Evolutionary conservation across 2,797 vertebrate species (phyloP), one percentile per base, ranked within the genome.

Genomic region (Mastacembelus armatus): DNA sequence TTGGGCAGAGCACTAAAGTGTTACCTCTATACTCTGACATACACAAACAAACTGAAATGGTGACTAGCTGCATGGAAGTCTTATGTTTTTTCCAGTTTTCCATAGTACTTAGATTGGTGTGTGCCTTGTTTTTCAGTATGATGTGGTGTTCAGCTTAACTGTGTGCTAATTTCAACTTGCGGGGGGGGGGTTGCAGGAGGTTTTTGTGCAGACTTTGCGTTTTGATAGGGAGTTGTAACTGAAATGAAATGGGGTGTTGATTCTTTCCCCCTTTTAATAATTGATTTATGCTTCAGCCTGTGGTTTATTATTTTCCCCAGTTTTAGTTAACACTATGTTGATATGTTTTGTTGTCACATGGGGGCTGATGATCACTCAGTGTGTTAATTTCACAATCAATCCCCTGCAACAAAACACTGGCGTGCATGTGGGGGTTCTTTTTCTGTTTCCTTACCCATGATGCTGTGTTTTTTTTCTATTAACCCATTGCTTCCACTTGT

Each of bases 41-140:
- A 93, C 94, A 94, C 95, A 94, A 96, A 95, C 95, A 91, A 95
- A 92, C 95, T 93, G 94, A 96, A 96, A 98, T 96, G 97, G 97
- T 98, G 97, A 98, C 95, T 97, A 97, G 95, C 95, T 98, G 97
- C 97, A 98, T 98, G 97, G 95, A 95, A 95, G 95, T 95, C 95
- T 86, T 88, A 62, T 78, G 63, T 73, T 74, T 63, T 56, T 71
- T 66, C 19, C 77, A 78, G 80, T 86, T 93, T 95, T 92, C 85
- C 85, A 91, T 96, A 96, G 96, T 93, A 91, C 91, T 91, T 97
- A 96, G 96, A 95, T 86, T 94, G 94, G 93, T 94, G 92, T 91
- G 96, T 97, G 96, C 94, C 92, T 94, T 95, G 88, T 94, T 95
- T n/a, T 95, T 95, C 94, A 91, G 95, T 96, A 95, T 98, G 97